A percentile compares a stretch with the other conserved stretches of the same genome.
Conservation (phyloP, 2,888 invertebrate genomes). For the Oxycera nigricornis region DNA sequence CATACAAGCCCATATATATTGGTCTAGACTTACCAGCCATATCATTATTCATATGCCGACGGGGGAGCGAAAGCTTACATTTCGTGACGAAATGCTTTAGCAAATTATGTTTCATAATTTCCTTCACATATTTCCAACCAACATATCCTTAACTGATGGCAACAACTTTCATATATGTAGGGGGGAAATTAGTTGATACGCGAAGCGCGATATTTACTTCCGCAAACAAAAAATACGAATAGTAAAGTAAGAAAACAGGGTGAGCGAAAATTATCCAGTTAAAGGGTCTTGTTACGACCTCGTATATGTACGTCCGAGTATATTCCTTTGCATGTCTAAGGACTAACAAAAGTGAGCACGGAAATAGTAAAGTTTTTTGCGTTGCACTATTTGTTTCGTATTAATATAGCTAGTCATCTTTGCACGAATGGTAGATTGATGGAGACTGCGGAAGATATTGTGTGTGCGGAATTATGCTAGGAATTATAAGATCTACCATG, state of each 20-base stretch:
- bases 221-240: background rate
- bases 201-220: slow-evolving; percentile 23
- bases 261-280: no score
- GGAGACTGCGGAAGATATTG: background rate
- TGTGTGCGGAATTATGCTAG: background rate
- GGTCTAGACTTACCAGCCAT: background rate
- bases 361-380: background rate
- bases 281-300: no score
- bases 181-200: slow-evolving; percentile 15
- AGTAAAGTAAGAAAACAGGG: background rate
- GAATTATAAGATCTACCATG: no score
- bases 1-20: background rate
- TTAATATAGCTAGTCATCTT: slow-evolving; percentile 6
- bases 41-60: slow-evolving; percentile 11
- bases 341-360: background rate
- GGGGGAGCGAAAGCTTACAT: background rate
- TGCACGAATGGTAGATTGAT: background rate
- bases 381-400: background rate
- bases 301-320: no score
- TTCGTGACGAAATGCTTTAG: slow-evolving; percentile 27
- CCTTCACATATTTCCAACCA: background rate
- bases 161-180: slow-evolving; percentile 13
- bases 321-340: no score
- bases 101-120: slow-evolving; percentile 36
- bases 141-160: background rate